A percentile compares a stretch with the other conserved stretches of the same genome.
phyloP scores from a whole-genome alignment of 1,140 invertebrate species.

The Ditylenchus dipsaci region DNA sequence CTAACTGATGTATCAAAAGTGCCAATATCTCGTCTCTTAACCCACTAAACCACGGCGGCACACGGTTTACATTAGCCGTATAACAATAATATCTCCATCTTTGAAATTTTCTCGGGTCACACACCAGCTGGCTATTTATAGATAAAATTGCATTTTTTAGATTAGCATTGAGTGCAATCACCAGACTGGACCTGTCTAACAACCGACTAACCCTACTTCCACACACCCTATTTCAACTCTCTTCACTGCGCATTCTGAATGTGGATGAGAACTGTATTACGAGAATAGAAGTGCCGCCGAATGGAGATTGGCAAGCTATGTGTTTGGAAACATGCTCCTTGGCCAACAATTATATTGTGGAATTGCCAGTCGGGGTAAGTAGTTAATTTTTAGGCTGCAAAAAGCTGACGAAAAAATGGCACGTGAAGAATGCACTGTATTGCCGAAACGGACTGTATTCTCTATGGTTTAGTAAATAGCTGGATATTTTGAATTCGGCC shows the following conservation, averaged over 20 bases:
- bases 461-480: too few relatives aligned
- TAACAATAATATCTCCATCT: too few relatives aligned
- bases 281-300: slow-evolving; percentile 4
- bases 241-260: slow-evolving; percentile 64
- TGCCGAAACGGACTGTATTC: too few relatives aligned
- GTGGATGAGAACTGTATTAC: slow-evolving; percentile 25
- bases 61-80: too few relatives aligned
- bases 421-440: too few relatives aligned
- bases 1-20: not conserved
- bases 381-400: too few relatives aligned
- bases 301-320: slow-evolving; percentile 60
- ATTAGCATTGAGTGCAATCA: slow-evolving; percentile 78
- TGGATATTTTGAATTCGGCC: too few relatives aligned
- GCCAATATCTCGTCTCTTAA: too few relatives aligned
- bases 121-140: too few relatives aligned
- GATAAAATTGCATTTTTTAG: slow-evolving; percentile 50
- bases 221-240: slow-evolving; percentile 74
- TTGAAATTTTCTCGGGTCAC: too few relatives aligned
- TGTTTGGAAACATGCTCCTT: slow-evolving; percentile 79
- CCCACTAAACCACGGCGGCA: too few relatives aligned
- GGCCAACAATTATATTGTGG: slow-evolving; percentile 35
- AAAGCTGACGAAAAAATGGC: too few relatives aligned
- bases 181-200: slow-evolving; percentile 84
- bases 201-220: slow-evolving; percentile 80
- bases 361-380: slow-evolving; percentile 31